Evolutionary conservation across 2,797 vertebrate genomes (phyloP), one percentile per base, ranked within the genome.

Genomic region (Siniperca scherzeri): DNA sequence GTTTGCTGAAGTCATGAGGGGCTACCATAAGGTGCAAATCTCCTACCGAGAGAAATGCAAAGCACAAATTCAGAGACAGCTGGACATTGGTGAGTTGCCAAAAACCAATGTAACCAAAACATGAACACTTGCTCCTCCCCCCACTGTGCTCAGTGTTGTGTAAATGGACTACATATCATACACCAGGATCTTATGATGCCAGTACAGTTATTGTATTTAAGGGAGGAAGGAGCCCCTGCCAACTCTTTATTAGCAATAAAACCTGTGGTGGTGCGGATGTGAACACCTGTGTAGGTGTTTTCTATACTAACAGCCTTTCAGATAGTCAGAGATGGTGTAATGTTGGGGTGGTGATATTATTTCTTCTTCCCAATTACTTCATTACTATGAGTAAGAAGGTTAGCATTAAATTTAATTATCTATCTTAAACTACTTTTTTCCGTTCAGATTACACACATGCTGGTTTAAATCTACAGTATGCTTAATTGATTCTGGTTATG

Each of bases 11-110:
- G 96, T 97, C 71, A 98, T 98, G 97, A 96, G 95, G 0, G 85
- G 88, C 3, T 96, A 97, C 90, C 97, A 97, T 5, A 94, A 96
- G 74, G 95, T 96, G 0, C 98, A 98, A 60, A 94, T 96, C 6
- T 91, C 95, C 12, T 98, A 98, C 84, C 95, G 97, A 75, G 97
- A 98, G 48, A 97, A 96, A 84, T 97, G 97, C 92, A 98, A 98
- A 86, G 96, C 95, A 1, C 96, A 96, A 1, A 98, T 99, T 71
- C 97, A 96, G 88, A 95, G 97, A 3, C 94, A 95, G 72, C 91
- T 96, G 75, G 88, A 95, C 82, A 95, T 96, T 42, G 95, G 95
- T 96, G 82, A 95, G 95, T 90, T 22, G 5, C 55, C 61, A 42
- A 59, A 89, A 48, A 56, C 36, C 73, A 55, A 74, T 14, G 1